Percentiles rank a stretch among this genome's conserved stretches.
These are phyloP conservation scores for Macaca nemestrina DNA, from an alignment of 2,113 vertebrate genomes.

Conservation along the genomic window DNA sequence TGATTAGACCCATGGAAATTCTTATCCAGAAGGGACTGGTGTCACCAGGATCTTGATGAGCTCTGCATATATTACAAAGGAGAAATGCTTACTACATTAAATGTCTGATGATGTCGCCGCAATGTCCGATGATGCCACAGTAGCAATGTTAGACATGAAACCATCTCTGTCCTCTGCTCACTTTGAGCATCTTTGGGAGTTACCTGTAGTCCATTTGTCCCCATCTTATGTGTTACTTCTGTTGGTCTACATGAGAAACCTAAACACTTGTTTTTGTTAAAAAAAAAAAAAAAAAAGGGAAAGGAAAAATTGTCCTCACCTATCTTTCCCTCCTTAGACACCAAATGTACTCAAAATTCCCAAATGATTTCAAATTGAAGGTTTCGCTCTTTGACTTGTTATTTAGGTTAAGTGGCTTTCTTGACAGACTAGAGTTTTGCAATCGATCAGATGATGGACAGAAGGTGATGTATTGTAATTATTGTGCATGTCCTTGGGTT, in stretches of 20 bases:
- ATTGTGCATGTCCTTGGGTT: neutral
- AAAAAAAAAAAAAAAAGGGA: neutral
- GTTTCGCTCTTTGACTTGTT: constrained; percentile 17
- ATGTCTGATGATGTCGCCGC: neutral
- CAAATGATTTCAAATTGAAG: constrained; percentile 17
- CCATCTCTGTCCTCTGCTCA: neutral
- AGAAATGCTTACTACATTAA: neutral
- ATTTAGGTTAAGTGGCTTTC: neutral
- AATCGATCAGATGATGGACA: neutral
- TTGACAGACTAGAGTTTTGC: neutral
- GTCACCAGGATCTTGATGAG: neutral
- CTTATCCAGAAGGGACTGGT: neutral
- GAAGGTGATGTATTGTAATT: neutral
- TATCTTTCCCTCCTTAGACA: neutral
- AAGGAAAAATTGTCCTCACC: neutral
- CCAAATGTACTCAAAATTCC: neutral
- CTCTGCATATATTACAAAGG: neutral
- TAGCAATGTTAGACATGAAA: neutral
- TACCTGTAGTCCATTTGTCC: neutral
- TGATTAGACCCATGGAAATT: constrained; percentile 26
- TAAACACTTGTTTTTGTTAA: neutral
- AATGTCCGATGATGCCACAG: neutral
- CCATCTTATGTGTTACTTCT: neutral
- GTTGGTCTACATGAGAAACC: neutral
- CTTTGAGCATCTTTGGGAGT: neutral